These are phyloP conservation scores for Anguilla anguilla DNA, from an alignment of 2,797 vertebrate species.

Conservation along the genomic window DNA sequence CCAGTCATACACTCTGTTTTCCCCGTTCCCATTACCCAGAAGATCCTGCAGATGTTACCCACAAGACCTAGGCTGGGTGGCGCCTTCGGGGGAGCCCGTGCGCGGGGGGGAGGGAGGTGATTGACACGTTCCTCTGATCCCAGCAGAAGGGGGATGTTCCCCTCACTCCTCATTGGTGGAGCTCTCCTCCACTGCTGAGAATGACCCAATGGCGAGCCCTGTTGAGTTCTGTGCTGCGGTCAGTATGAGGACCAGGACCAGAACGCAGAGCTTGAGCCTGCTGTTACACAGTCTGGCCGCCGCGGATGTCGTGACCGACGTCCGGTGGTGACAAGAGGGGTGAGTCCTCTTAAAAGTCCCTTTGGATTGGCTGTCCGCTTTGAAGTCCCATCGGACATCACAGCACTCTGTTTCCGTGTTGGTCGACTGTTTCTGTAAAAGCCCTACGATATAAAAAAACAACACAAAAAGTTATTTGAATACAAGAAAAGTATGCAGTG, in stretches of 20 bases:
- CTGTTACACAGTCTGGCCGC: constrained; percentile 94
- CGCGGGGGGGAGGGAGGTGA: constrained; percentile 41
- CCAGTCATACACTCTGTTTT: constrained; percentile 70
- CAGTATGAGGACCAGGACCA: constrained; percentile 94
- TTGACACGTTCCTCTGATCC: constrained; percentile 41
- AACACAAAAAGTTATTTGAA: not conserved
- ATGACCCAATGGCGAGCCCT: constrained; percentile 82
- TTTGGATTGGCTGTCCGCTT: constrained; percentile 80
- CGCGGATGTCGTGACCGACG: constrained; percentile 88
- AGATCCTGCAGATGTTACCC: constrained; percentile 61
- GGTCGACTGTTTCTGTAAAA: constrained; percentile 90
- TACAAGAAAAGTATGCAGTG: not conserved
- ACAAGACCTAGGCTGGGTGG: constrained; percentile 48
- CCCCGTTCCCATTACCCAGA: constrained; percentile 57
- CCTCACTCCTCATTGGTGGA: constrained; percentile 88
- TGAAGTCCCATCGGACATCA: constrained; percentile 91
- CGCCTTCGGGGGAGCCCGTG: constrained; percentile 36
- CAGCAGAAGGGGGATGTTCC: constrained; percentile 52
- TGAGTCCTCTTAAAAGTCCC: constrained; percentile 86
- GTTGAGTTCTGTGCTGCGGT: constrained; percentile 91
- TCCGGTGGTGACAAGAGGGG: constrained; percentile 87
- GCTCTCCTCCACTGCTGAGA: constrained; percentile 87
- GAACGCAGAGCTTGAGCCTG: constrained; percentile 96
- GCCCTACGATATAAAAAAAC: constrained; percentile 71
- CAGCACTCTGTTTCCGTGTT: constrained; percentile 93